These are phyloP conservation scores for Chionomys nivalis DNA, from an alignment of 2,113 vertebrate genomes.

Conservation along the genomic window DNA sequence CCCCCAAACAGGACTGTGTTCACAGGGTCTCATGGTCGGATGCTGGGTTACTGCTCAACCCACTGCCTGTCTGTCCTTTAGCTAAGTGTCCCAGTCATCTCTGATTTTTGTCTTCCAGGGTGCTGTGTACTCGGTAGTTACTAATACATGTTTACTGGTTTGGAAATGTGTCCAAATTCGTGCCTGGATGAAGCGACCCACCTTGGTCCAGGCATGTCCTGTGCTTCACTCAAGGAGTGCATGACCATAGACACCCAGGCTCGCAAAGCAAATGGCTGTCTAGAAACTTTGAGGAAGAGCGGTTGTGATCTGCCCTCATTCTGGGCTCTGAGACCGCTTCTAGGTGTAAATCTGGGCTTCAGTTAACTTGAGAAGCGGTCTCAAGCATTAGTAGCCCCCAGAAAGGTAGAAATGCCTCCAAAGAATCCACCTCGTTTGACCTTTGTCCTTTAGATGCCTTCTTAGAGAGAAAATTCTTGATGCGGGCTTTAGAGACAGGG, in stretches of 20 bases:
- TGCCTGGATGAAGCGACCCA: not conserved
- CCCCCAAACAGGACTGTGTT: not conserved
- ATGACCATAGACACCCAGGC: not conserved
- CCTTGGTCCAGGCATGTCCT: not conserved
- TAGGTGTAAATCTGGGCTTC: slow-evolving; percentile 25
- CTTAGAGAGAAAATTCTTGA: not conserved
- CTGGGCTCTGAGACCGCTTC: slow-evolving; percentile 6
- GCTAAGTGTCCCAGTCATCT: not conserved
- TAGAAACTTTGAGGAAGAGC: not conserved
- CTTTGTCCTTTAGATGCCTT: slow-evolving; percentile 46
- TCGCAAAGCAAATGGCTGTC: not conserved
- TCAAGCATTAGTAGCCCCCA: slow-evolving; percentile 38
- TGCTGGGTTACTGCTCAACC: not conserved
- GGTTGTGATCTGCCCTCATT: not conserved
- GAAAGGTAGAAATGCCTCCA: not conserved
- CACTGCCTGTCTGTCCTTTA: not conserved
- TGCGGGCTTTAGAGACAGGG: slow-evolving; percentile 30
- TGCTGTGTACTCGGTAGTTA: not conserved
- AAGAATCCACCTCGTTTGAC: slow-evolving; percentile 4
- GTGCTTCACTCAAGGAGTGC: not conserved
- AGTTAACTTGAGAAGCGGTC: slow-evolving; percentile 65
- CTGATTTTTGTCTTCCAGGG: not conserved
- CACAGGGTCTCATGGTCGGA: not conserved
- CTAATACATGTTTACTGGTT: slow-evolving; percentile 37
- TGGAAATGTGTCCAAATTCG: slow-evolving; percentile 38